Base-by-base conservation (phyloP, 2,888 invertebrate species). In the Andrena camellia region DNA sequence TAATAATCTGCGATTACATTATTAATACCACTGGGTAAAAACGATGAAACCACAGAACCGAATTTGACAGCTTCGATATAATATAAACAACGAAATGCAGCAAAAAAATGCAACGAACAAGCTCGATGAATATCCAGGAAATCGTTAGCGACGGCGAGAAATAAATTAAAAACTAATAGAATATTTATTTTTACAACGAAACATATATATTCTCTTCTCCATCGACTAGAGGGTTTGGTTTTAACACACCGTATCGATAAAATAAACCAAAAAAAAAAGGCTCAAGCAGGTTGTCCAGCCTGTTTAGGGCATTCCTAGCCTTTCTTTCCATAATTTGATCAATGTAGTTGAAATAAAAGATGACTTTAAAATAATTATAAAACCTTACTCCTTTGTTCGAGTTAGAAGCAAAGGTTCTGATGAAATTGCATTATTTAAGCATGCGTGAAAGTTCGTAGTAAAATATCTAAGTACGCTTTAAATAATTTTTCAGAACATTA, bases 91-190 rank as follows among this genome's bases (percentile, higher is more conserved):
- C 29, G 52, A 83, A 86, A 86, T 86, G 82, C 82, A 78, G 26
- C 50, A 42, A 77, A 84, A 85, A 87, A 87, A 87, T 87, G 87
- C 78, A 81, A 78, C 29, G 50, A 66, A 35, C 26, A 73, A 79
- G 17, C 68, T 72, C 23, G 60, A 68, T 33, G 35, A 52, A 68
- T 50, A 67, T 63, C 29, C 17, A 63, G 13, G 66, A 80, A 71
- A 71, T 76, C 62, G 26, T 79, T 23, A 52, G 33, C 35, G 64
- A 75, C 23, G 57, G 60, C 31, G 50, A 31, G 42, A 76, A 71
- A 67, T 83, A 81, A 83, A 66, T 74, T 62, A 78, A 81, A 4
- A 13, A 13, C 42, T 66, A 66, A 59, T 81, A 82, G 66, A 63
- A 71, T 67, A 17, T 50, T 71, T 33, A 69, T 73, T 74, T 77